Evolutionary conservation across 2,113 vertebrate genomes (phyloP).

Genomic region (Cricetomys ansorgei): DNA sequence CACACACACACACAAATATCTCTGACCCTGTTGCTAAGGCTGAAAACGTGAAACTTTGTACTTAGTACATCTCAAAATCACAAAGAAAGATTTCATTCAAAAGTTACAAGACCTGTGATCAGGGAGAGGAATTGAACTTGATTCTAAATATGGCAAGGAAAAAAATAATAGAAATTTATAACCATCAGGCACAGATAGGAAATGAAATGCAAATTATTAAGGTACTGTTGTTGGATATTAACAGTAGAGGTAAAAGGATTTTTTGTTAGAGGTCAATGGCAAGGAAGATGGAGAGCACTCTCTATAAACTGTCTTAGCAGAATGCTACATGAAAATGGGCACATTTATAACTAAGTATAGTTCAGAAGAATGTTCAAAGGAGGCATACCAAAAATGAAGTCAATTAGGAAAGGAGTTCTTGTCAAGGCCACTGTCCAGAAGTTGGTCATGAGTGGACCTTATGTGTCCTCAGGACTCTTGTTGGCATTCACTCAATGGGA

Average conservation of each 20-base stretch:
- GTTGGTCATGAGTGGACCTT: neutral
- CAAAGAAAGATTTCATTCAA: neutral
- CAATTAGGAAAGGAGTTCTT: neutral
- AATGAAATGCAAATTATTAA: neutral
- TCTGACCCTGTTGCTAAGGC: neutral
- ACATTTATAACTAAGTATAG: neutral
- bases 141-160: neutral
- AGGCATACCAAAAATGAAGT: neutral
- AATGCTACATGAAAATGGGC: neutral
- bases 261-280: neutral
- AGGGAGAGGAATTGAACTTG: neutral
- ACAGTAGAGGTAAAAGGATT: neutral
- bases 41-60: neutral
- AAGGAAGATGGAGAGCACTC: neutral
- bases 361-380: neutral
- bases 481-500: neutral
- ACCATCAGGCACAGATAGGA: neutral
- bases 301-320: neutral
- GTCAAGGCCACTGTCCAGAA: neutral
- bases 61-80: neutral
- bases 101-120: neutral
- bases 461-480: no score
- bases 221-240: neutral
- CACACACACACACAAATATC: no score
- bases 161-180: neutral